Evolutionary conservation across 2,113 vertebrate species (phyloP).

Genomic region (Lepus timidus): DNA sequence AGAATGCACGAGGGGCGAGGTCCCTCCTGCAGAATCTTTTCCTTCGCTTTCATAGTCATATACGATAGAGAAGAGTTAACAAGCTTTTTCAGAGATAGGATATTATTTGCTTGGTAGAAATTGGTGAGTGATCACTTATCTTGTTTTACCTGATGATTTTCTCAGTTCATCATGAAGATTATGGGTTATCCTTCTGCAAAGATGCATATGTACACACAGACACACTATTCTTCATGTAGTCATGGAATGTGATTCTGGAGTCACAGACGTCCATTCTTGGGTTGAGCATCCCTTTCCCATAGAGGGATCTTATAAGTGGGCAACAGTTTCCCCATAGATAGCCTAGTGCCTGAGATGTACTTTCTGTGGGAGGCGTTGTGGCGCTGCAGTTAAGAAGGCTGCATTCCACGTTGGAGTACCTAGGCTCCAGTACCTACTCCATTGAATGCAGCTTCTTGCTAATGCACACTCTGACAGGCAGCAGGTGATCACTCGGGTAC

Average conservation of each 20-base stretch:
- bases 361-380: no score
- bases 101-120: not conserved
- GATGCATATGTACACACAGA: not conserved
- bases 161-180: not conserved
- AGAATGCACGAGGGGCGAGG: not conserved
- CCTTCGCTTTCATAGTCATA: not conserved
- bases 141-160: slow-evolving; percentile 9
- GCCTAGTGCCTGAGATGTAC: not conserved
- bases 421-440: no score
- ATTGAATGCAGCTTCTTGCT: no score
- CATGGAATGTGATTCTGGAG: not conserved
- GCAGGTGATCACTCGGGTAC: no score
- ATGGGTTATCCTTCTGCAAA: not conserved
- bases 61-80: not conserved
- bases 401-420: no score
- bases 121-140: not conserved
- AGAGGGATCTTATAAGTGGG: not conserved
- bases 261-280: not conserved
- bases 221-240: not conserved
- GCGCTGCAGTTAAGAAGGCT: no score
- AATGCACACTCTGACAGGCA: no score
- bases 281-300: not conserved
- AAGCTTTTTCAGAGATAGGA: no score
- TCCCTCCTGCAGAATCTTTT: not conserved
- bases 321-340: not conserved